A percentile compares a stretch with the other conserved stretches of the same genome.
Conservation (phyloP, 1,140 invertebrate genomes). For the Chlorops oryzae region DNA sequence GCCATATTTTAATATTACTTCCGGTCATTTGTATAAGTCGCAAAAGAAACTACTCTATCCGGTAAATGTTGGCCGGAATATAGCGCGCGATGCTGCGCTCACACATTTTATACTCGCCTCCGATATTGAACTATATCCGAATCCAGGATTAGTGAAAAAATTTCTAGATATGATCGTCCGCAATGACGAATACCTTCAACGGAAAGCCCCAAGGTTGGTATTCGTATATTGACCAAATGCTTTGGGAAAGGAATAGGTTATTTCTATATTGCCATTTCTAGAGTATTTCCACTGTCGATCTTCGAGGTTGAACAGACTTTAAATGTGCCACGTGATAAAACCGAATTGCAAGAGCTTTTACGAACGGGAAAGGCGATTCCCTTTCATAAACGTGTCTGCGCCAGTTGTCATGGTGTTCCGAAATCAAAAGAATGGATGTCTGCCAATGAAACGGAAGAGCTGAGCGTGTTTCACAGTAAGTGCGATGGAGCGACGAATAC, state of each 20-base stretch:
- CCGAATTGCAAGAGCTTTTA: slow-evolving; percentile 67
- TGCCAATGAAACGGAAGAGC: slow-evolving; percentile 58
- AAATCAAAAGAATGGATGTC: slow-evolving; percentile 76
- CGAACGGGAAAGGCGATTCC: slow-evolving; percentile 72
- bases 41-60: slow-evolving; percentile 77
- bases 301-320: slow-evolving; percentile 43
- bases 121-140: slow-evolving; percentile 84
- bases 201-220: slow-evolving; percentile 41
- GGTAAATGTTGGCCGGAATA: slow-evolving; percentile 80
- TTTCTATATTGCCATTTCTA: slow-evolving; percentile 10
- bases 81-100: slow-evolving; percentile 71
- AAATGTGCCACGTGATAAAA: slow-evolving; percentile 66
- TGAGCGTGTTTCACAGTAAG: slow-evolving; percentile 75
- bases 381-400: slow-evolving; percentile 85
- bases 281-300: slow-evolving; percentile 44
- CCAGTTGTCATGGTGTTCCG: slow-evolving; percentile 82
- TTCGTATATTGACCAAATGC: not conserved
- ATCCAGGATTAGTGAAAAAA: slow-evolving; percentile 64
- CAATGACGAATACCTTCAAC: slow-evolving; percentile 58
- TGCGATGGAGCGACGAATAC: no score
- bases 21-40: slow-evolving; percentile 67
- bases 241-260: not conserved
- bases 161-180: slow-evolving; percentile 77
- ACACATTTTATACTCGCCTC: slow-evolving; percentile 81
- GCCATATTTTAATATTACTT: slow-evolving; percentile 62